phyloP scores from a whole-genome alignment of 2,888 invertebrate species.

The Standfussiana lucernea region DNA sequence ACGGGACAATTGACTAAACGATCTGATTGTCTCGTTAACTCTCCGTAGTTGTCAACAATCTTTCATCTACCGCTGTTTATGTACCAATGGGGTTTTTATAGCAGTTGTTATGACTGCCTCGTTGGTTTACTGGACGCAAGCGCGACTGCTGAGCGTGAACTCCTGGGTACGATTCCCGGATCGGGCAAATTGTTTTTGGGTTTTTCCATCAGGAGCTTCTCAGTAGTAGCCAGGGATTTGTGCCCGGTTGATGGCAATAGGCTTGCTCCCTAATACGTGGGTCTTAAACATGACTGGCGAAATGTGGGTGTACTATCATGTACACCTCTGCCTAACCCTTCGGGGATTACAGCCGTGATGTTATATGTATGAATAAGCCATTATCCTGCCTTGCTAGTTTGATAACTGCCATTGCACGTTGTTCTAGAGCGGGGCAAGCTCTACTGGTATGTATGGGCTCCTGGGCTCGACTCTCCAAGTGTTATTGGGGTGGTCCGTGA shows the following conservation, averaged over 20 bases:
- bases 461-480: background rate
- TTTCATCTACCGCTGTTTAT: constrained; percentile 36
- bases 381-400: background rate
- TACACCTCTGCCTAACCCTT: too few relatives aligned
- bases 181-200: too few relatives aligned
- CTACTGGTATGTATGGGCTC: background rate
- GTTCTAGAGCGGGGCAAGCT: background rate
- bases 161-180: too few relatives aligned
- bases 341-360: too few relatives aligned
- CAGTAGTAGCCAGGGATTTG: too few relatives aligned
- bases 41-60: constrained; percentile 16
- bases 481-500: background rate
- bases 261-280: too few relatives aligned
- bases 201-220: too few relatives aligned
- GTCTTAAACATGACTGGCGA: too few relatives aligned
- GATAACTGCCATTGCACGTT: background rate
- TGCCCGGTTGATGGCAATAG: too few relatives aligned
- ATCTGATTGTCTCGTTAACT: constrained; percentile 32
- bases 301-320: too few relatives aligned
- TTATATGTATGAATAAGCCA: constrained; percentile 20
- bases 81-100: constrained; percentile 20
- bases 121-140: too few relatives aligned
- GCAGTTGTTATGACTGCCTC: constrained; percentile 6
- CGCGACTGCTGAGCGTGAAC: too few relatives aligned
- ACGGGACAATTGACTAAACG: constrained; percentile 46